Percentiles rank a stretch among this genome's conserved stretches.
These are phyloP conservation scores for Leucozona laternaria DNA, from an alignment of 2,888 invertebrate genomes.

Conservation along the genomic window DNA sequence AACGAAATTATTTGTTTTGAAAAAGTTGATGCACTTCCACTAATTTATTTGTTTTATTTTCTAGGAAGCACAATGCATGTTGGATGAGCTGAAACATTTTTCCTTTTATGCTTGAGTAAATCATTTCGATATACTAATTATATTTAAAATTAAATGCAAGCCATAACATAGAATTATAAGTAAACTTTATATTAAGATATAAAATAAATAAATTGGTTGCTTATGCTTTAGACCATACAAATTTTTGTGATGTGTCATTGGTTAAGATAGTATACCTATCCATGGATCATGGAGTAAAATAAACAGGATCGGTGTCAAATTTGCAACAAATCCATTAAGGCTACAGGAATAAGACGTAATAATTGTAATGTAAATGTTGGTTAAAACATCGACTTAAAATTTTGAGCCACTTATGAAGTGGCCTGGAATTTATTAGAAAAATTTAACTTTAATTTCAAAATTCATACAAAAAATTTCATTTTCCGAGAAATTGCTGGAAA, in stretches of 20 bases:
- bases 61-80: slow-evolving; percentile 81
- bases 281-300: too few relatives aligned
- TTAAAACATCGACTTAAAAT: too few relatives aligned
- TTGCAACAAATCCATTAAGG: too few relatives aligned
- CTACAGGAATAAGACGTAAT: too few relatives aligned
- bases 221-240: not conserved
- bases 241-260: too few relatives aligned
- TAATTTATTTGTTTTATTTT: slow-evolving; percentile 24
- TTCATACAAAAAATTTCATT: slow-evolving; percentile 24
- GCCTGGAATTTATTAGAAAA: not conserved
- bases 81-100: slow-evolving; percentile 82
- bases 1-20: slow-evolving; percentile 29
- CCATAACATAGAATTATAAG: not conserved
- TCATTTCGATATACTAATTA: not conserved
- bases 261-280: too few relatives aligned
- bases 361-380: too few relatives aligned
- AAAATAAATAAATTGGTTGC: not conserved
- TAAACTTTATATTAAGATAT: not conserved
- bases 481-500: slow-evolving; percentile 66
- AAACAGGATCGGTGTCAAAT: too few relatives aligned
- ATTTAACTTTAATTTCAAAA: slow-evolving; percentile 39
- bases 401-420: too few relatives aligned
- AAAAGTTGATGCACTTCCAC: not conserved
- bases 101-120: slow-evolving; percentile 79
- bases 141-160: not conserved